Conservation (phyloP, 2,888 invertebrate species). For the Kryphioiulus occultus region DNA sequence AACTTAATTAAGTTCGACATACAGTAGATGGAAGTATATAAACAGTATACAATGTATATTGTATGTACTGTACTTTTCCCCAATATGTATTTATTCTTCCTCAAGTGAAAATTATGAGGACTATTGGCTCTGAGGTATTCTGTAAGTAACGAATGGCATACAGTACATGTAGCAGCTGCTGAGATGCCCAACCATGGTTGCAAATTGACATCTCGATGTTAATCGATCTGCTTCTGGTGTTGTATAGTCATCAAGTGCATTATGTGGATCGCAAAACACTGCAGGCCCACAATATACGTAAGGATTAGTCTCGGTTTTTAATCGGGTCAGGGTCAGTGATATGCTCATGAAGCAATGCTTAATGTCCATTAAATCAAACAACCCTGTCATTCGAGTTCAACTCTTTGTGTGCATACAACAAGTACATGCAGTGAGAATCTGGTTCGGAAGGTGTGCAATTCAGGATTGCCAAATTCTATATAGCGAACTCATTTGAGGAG, state of each 20-base stretch:
- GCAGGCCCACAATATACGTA: not conserved
- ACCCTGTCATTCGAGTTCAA: slow-evolving; percentile 16
- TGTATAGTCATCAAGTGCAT: not conserved
- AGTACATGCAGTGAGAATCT: not conserved
- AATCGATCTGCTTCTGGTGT: not conserved
- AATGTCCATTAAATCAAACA: slow-evolving; percentile 32
- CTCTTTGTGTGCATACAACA: not conserved
- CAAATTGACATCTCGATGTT: not conserved
- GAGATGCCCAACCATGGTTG: not conserved
- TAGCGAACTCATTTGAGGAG: not conserved
- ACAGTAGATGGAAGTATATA: too few species aligned
- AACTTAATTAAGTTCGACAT: too few species aligned
- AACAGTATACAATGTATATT: too few species aligned
- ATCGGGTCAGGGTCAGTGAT: slow-evolving; percentile 36
- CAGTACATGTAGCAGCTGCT: not conserved
- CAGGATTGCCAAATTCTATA: not conserved
- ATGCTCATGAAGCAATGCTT: not conserved
- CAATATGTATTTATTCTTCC: too few species aligned
- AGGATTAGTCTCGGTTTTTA: not conserved
- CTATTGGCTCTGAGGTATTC: too few species aligned
- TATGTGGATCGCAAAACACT: not conserved
- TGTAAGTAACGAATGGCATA: too few species aligned
- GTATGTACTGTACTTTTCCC: too few species aligned
- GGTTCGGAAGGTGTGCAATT: not conserved
- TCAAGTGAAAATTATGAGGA: too few species aligned